A percentile compares a stretch with the other conserved stretches of the same genome.
Conservation (phyloP, 2,113 vertebrate genomes). For the Spilogale gracilis region DNA sequence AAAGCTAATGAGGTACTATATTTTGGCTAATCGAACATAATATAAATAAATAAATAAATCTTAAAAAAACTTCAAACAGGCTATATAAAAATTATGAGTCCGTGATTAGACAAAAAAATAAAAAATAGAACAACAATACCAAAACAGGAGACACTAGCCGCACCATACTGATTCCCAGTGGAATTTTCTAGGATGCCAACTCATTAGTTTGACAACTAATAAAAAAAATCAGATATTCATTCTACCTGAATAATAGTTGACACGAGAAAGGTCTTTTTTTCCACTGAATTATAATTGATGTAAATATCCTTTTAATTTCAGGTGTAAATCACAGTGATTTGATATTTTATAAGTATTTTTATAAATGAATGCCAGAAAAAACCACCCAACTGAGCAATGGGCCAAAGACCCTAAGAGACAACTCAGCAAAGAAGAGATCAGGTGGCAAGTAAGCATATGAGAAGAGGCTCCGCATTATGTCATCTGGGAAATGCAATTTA, state of each 20-base stretch:
- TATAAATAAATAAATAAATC: too few species aligned
- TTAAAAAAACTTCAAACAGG: neutral
- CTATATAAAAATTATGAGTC: neutral
- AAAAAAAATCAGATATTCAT: neutral
- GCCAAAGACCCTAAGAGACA: neutral
- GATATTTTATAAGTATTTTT: neutral
- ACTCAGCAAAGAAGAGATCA: neutral
- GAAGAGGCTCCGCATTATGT: neutral
- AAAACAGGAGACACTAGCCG: neutral
- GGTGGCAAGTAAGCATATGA: neutral
- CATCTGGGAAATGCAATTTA: neutral
- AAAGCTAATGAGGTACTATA: too few species aligned
- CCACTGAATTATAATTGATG: neutral
- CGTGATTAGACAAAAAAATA: neutral
- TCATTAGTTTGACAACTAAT: neutral
- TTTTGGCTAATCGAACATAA: too few species aligned
- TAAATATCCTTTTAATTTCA: neutral
- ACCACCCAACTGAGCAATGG: neutral
- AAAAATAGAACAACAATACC: neutral
- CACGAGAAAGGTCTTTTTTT: neutral
- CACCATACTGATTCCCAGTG: neutral
- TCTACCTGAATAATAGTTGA: neutral
- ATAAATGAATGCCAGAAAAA: neutral
- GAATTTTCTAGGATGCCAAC: neutral
- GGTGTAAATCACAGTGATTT: neutral